These are phyloP conservation scores for Drosophila seguyi DNA, from an alignment of 1,140 invertebrate species.

Conservation along the genomic window DNA sequence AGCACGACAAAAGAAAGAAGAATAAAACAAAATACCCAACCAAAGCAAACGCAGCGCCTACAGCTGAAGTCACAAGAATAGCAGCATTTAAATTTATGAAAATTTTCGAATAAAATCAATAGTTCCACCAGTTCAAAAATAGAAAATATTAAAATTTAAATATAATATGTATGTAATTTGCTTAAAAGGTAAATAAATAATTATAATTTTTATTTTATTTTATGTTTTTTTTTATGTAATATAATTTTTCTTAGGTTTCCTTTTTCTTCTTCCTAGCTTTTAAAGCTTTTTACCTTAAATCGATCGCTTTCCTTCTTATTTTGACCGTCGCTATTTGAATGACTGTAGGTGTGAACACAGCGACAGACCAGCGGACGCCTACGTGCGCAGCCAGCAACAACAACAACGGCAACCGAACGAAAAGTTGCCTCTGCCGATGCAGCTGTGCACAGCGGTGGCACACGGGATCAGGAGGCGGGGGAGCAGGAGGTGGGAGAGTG, in stretches of 20 bases:
- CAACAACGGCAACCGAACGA: constrained; percentile 30
- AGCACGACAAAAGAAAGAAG: neutral
- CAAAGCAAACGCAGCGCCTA: constrained; percentile 5
- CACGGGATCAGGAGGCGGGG: constrained; percentile 10
- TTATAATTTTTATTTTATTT: neutral
- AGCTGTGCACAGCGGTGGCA: constrained; percentile 50
- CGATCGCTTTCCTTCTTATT: neutral
- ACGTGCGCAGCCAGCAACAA: constrained; percentile 69
- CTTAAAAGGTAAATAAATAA: too few species aligned
- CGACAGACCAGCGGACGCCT: constrained; percentile 73
- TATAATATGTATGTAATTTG: too few species aligned
- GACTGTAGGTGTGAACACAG: constrained; percentile 13
- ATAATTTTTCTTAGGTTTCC: accelerated
- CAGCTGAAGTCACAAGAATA: neutral
- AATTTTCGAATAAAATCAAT: neutral
- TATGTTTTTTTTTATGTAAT: neutral
- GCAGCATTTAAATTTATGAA: neutral
- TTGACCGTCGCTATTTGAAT: neutral
- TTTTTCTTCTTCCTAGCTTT: neutral
- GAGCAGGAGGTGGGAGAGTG: constrained; percentile 1
- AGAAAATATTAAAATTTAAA: too few species aligned
- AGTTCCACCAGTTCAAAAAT: too few species aligned
- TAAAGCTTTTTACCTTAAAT: neutral
- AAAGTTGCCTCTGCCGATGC: constrained; percentile 38
- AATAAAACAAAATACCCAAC: constrained; percentile 1